These are phyloP conservation scores for Nothobranchius kuhntae DNA, from an alignment of 2,113 vertebrate genomes.

Conservation along the genomic window DNA sequence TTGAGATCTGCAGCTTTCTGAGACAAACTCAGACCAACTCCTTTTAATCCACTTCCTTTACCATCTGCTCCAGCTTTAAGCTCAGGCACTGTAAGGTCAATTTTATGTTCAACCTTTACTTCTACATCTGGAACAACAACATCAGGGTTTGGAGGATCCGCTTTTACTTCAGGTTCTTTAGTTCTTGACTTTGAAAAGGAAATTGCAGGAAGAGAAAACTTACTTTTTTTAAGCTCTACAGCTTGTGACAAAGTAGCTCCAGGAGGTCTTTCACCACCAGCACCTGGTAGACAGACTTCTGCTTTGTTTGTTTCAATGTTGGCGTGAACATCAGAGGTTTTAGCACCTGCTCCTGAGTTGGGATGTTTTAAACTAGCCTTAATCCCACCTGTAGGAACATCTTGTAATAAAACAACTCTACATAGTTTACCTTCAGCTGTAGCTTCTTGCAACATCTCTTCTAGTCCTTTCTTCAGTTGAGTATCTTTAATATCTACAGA, in stretches of 20 bases:
- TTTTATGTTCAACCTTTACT: conserved; percentile 36
- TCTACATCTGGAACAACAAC: conserved; percentile 49
- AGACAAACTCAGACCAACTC: too few relatives aligned
- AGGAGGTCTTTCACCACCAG: conserved; percentile 26
- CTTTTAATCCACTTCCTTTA: conserved; percentile 53
- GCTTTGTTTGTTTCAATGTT: conserved; percentile 34
- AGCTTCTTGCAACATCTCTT: background rate
- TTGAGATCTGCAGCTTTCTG: too few relatives aligned
- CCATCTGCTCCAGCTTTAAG: conserved; percentile 24
- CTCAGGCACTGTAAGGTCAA: too few relatives aligned
- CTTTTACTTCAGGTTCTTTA: conserved; percentile 30
- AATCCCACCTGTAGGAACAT: conserved; percentile 23
- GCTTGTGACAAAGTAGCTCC: background rate
- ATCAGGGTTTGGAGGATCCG: conserved; percentile 40
- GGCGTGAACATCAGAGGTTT: conserved; percentile 40
- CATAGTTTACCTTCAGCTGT: conserved; percentile 39
- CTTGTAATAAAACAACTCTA: conserved; percentile 10
- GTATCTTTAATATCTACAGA: conserved; percentile 13
- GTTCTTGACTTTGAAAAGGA: conserved; percentile 66
- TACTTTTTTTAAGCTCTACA: conserved; percentile 52
- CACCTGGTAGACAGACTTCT: conserved; percentile 21
- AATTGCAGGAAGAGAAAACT: conserved; percentile 65
- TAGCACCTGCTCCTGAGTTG: conserved; percentile 32
- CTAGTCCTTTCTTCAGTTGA: conserved; percentile 36
- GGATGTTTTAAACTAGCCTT: conserved; percentile 32